These are phyloP conservation scores for Hipparchia sbordonii DNA, from an alignment of 2,888 invertebrate species.

Conservation along the genomic window DNA sequence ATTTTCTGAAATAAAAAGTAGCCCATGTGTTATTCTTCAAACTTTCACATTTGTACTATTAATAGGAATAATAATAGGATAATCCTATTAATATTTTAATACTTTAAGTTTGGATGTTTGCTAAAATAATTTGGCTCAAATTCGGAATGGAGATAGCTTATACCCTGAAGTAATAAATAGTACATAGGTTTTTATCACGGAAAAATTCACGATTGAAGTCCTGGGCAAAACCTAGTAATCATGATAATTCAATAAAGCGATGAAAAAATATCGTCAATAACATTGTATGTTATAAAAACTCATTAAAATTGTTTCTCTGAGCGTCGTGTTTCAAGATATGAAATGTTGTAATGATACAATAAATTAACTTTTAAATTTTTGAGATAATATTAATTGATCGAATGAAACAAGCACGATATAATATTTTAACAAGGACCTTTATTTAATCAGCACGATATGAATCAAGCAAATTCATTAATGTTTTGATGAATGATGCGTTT, in stretches of 20 bases:
- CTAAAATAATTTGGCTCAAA: too few species aligned
- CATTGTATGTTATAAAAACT: slow-evolving; percentile 19
- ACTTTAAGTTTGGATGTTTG: too few species aligned
- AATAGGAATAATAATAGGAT: too few species aligned
- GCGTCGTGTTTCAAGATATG: slow-evolving; percentile 23
- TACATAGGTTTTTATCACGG: too few species aligned
- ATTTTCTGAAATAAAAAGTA: too few species aligned
- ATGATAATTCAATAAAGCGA: slow-evolving; percentile 15
- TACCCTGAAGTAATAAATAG: too few species aligned
- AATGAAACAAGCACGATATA: slow-evolving; percentile 15
- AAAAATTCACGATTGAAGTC: too few species aligned
- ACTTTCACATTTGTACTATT: too few species aligned
- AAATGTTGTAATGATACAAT: slow-evolving; percentile 29
- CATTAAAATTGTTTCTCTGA: slow-evolving; percentile 20
- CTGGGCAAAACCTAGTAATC: background rate
- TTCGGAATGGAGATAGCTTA: too few species aligned
- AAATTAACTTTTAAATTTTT: slow-evolving; percentile 24
- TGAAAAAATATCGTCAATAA: slow-evolving; percentile 21
- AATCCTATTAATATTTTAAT: too few species aligned
- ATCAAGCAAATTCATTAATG: slow-evolving; percentile 24
- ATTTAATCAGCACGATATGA: slow-evolving; percentile 16
- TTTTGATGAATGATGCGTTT: slow-evolving; percentile 18
- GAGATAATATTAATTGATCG: slow-evolving; percentile 23
- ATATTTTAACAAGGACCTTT: slow-evolving; percentile 24
- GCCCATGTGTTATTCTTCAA: too few species aligned